These are phyloP conservation scores for Drosophila limbata DNA, from an alignment of 2,888 invertebrate species.

Conservation along the genomic window DNA sequence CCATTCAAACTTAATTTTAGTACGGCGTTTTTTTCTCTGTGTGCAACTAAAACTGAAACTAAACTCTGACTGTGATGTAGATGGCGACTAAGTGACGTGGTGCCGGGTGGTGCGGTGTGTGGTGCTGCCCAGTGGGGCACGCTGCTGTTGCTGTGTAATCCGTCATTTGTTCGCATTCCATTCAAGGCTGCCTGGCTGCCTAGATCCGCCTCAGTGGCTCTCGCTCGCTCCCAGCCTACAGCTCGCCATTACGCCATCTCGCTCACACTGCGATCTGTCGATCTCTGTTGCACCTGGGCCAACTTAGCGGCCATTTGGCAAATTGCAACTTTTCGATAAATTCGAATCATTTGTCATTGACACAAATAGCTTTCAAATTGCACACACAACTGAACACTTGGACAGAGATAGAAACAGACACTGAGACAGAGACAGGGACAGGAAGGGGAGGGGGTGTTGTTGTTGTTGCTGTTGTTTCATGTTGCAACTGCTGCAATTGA, in stretches of 20 bases:
- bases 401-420: constrained; percentile 13
- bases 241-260: constrained; percentile 9
- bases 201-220: constrained; percentile 69
- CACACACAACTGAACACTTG: constrained; percentile 55
- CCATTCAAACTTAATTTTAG: too few species aligned
- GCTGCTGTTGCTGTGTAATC: constrained; percentile 58
- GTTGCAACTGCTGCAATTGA: constrained; percentile 61
- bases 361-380: constrained; percentile 81
- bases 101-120: not conserved
- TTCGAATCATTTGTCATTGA: constrained; percentile 82
- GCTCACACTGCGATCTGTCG: constrained; percentile 1
- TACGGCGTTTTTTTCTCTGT: too few species aligned
- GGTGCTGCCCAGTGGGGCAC: constrained; percentile 20
- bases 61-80: constrained; percentile 16
- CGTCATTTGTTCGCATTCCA: constrained; percentile 77
- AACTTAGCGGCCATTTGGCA: constrained; percentile 63
- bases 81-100: constrained; percentile 6
- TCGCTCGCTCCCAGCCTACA: constrained; percentile 8
- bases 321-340: constrained; percentile 80
- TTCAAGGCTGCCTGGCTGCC: constrained; percentile 73
- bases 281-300: constrained; percentile 53
- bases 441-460: constrained; percentile 19
- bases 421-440: not conserved
- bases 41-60: constrained; percentile 24
- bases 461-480: constrained; percentile 25